These are phyloP conservation scores for Globia sparganii DNA, from an alignment of 2,888 invertebrate genomes.

Conservation along the genomic window DNA sequence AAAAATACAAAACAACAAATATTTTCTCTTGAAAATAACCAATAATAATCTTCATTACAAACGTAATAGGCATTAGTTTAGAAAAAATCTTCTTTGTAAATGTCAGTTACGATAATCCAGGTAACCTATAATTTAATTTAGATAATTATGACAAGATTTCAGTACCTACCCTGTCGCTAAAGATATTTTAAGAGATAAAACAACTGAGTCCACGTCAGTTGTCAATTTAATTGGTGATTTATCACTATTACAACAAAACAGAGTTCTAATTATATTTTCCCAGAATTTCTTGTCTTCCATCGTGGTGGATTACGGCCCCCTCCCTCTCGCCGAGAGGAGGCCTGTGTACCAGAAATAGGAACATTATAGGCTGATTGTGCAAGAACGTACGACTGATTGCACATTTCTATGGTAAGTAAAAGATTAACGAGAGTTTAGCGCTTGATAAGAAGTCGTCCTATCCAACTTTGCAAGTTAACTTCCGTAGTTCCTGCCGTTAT, in stretches of 20 bases:
- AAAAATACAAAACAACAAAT: too few species aligned
- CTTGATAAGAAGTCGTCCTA: not conserved
- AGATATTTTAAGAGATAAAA: slow-evolving; percentile 9
- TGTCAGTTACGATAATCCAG: not conserved
- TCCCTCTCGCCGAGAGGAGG: not conserved
- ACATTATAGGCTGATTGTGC: not conserved
- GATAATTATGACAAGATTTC: not conserved
- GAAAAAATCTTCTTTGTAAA: not conserved
- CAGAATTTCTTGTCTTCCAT: not conserved
- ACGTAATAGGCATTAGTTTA: too few species aligned
- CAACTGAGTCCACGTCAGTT: slow-evolving; percentile 41
- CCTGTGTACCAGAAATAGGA: not conserved
- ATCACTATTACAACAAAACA: slow-evolving; percentile 38
- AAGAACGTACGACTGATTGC: not conserved
- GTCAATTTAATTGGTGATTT: slow-evolving; percentile 40
- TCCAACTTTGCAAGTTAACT: not conserved
- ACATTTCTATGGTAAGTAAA: not conserved
- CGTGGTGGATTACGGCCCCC: not conserved
- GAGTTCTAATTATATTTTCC: slow-evolving; percentile 8
- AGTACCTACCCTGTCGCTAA: not conserved
- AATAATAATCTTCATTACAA: too few species aligned
- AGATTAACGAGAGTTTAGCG: not conserved
- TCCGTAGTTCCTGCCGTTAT: too few species aligned
- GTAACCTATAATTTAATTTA: not conserved
- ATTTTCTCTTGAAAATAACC: too few species aligned